Base-by-base conservation (phyloP, 2,797 vertebrate genomes). In the Adelosebastes latens region DNA sequence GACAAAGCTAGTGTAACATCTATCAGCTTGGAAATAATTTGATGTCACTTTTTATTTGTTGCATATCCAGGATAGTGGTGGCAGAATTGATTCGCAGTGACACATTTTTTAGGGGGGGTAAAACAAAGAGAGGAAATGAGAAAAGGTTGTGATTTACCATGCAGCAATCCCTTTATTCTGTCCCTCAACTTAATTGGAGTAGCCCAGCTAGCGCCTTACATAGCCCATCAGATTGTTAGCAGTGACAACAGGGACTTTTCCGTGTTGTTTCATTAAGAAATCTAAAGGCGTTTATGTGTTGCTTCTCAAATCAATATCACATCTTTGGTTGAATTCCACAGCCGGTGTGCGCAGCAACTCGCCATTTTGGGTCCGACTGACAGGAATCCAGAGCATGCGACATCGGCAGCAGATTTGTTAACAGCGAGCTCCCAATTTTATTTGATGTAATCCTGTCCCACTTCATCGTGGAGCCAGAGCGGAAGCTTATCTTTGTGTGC, bases 11-110 rank as follows among this genome's bases (percentile, higher is more conserved):
- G 80, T 82, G 89, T 90, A 89, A 90, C 89, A 93, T 94, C 93
- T 93, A 93, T 95, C 94, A 91, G 87, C 85, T 75, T 81, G 87
- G 89, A 94, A 94, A 95, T 95, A 92, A 95, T 95, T 96, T 94
- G 91, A 87, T 93, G 94, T 94, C 93, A 92, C 84, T 89, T 91
- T 93, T 89, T 87, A 90, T 93, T 84, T 93, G 84, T 93, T 91
- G 91, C 89, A 89, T 85, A 90, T 88, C 55, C 86, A 72, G 79
- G 80, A 86, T 66, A 75, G 83, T 39, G 66, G 70, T 74, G 85
- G 67, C 59, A 74, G 85, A 81, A 87, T 86, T 89, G 91, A 93
- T 92, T 90, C 65, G 1, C 27, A 2, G 29, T 85, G 89, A 84
- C 80, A 81, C 29, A 9, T 81, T 79, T 87, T 76, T 34, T 4